Base-by-base conservation (phyloP, 2,797 vertebrate species). In the Arctocebus calabarensis region DNA sequence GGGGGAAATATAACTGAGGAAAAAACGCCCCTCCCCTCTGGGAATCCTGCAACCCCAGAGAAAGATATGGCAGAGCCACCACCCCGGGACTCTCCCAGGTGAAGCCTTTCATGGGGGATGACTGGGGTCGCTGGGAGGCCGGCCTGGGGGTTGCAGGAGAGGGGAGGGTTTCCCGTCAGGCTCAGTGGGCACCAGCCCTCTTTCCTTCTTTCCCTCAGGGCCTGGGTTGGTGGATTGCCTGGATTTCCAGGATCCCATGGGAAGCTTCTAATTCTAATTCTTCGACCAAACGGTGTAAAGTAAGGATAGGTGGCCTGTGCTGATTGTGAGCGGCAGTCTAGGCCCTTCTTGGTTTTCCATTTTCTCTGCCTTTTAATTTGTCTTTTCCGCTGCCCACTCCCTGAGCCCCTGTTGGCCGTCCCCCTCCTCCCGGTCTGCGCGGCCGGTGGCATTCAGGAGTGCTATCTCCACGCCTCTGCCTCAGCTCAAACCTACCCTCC, bases 1-100 rank as follows among this genome's bases (percentile, higher is more conserved):
- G 11, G 34, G 34, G 14, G 25, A 84, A 78, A 40, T 23, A 88
- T n/a, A 52, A 52, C 13, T 79, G 16, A 27, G 16, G 1, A 32
- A n/a, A 29, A 45, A 83, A 73, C 61, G 17, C 40, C 13, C 32
- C 78, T 75, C 10, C 14, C 70, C 90, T 37, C 32, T 61, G 57
- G 25, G 75, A 84, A 83, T 88, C 43, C 79, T 70, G 70, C 92
- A 91, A 37, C 3, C 73, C 84, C 9, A 84, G 66, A 32, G 66
- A 88, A 89, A 27, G 23, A 4, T 5, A 25, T 8, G 34, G 43
- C 6, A 23, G 37, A 68, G 59, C n/a, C n/a, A n/a, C 11, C 5
- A 16, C 32, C 52, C 32, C 6, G 57, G 79, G 29, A 43, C 52
- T n/a, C 27, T 43, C 12, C 34, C 32, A 2, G 4, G 61, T 10